Conservation (phyloP, 2,888 invertebrate genomes). For the Drosophila rellima region DNA sequence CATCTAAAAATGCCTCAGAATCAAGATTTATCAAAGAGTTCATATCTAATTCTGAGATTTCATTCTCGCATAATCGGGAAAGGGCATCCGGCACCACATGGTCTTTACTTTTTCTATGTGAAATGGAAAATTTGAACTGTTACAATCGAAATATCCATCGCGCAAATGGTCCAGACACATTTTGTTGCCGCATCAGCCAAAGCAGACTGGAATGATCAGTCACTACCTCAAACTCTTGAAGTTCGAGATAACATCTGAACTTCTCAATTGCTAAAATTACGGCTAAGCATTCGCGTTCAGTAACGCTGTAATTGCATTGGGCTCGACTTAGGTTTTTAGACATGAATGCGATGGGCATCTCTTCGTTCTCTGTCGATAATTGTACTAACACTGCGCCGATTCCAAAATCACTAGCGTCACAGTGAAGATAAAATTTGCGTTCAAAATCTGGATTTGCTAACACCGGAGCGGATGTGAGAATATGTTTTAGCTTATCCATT, state of each 20-base stretch:
- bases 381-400: conserved; percentile 11
- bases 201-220: conserved; percentile 5
- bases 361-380: background rate
- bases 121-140: conserved; percentile 10
- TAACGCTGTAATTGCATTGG: conserved; percentile 9
- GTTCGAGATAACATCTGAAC: conserved; percentile 6
- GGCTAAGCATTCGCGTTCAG: conserved; percentile 4
- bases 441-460: conserved; percentile 16
- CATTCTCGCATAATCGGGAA: background rate
- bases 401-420: conserved; percentile 15
- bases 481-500: conserved; percentile 4
- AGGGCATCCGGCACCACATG: conserved; percentile 2
- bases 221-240: conserved; percentile 28
- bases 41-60: background rate
- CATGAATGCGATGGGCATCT: conserved; percentile 11
- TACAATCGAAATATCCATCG: conserved; percentile 14
- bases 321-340: conserved; percentile 5
- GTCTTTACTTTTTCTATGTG: conserved; percentile 11
- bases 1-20: background rate
- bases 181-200: conserved; percentile 21
- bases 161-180: conserved; percentile 11
- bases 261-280: conserved; percentile 3
- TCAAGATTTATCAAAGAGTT: background rate
- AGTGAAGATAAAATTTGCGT: conserved; percentile 3
- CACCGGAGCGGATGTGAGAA: conserved; percentile 7